Conservation (phyloP, 2,888 invertebrate species). For the Oscheius onirici region DNA sequence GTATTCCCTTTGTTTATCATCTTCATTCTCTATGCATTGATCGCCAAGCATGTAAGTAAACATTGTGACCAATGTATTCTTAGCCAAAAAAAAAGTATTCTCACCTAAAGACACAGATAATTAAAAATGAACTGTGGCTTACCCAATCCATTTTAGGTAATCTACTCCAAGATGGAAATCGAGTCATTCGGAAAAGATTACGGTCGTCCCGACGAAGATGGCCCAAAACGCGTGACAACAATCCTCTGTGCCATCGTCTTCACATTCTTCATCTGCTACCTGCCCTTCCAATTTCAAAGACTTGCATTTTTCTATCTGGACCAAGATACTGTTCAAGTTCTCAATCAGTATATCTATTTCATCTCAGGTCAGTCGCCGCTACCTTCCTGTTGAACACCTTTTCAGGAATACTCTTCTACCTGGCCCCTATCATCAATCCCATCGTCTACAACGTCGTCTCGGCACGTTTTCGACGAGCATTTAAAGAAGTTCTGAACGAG, state of each 20-base stretch:
- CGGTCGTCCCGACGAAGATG: constrained; percentile 34
- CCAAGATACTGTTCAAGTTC: constrained; percentile 28
- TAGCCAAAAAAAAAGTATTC: not conserved
- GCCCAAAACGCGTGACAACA: constrained; percentile 31
- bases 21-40: constrained; percentile 50
- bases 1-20: constrained; percentile 52
- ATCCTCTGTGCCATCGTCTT: constrained; percentile 51
- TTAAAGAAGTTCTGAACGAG: constrained; percentile 48
- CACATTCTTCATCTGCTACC: constrained; percentile 62
- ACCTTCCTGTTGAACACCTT: not conserved
- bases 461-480: constrained; percentile 53
- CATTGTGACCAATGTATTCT: not conserved
- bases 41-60: constrained; percentile 45
- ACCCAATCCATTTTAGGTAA: constrained; percentile 10
- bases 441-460: constrained; percentile 60
- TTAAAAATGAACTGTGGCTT: too few relatives aligned
- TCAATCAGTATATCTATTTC: constrained; percentile 59
- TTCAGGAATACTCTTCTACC: constrained; percentile 59
- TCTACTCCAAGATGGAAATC: constrained; percentile 17
- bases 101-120: too few relatives aligned
- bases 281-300: constrained; percentile 60
- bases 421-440: constrained; percentile 59
- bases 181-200: constrained; percentile 14
- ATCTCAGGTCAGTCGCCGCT: constrained; percentile 50
- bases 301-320: constrained; percentile 58